Conservation (phyloP, 1,140 invertebrate genomes). For the Gryllus bimaculatus region DNA sequence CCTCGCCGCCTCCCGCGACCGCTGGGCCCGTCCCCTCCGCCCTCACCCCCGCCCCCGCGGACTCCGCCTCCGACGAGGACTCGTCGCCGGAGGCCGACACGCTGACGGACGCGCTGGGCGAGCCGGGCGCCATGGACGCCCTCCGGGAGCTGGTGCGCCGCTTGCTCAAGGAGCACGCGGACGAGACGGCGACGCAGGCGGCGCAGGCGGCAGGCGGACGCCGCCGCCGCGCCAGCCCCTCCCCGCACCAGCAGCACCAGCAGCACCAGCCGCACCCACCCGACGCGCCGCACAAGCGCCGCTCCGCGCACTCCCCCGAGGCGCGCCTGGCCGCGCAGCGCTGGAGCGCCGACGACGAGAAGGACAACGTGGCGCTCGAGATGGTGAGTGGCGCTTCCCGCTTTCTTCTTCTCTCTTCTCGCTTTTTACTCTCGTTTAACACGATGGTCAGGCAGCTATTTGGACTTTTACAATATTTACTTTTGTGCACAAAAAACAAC, state of each 20-base stretch:
- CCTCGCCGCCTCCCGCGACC: no score
- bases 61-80: slow-evolving; percentile 1
- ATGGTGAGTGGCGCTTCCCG: neutral
- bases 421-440: no score
- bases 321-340: slow-evolving; percentile 38
- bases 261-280: slow-evolving; percentile 40
- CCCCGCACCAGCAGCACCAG: slow-evolving; percentile 29
- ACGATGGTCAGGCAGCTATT: no score
- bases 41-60: neutral
- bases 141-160: neutral
- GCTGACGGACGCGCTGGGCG: neutral
- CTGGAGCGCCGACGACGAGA: slow-evolving; percentile 45
- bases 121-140: neutral
- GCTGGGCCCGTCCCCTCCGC: neutral
- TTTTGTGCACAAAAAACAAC: no score
- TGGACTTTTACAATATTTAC: no score
- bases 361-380: slow-evolving; percentile 26
- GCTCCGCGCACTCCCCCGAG: slow-evolving; percentile 44
- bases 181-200: neutral
- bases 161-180: neutral
- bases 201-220: neutral
- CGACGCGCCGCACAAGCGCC: slow-evolving; percentile 37
- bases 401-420: no score
- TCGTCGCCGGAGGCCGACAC: neutral
- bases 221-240: slow-evolving; percentile 23